Evolutionary conservation across 2,888 invertebrate species (phyloP), one percentile per base, ranked within the genome.

Genomic region (Lordiphosa fenestrarum): DNA sequence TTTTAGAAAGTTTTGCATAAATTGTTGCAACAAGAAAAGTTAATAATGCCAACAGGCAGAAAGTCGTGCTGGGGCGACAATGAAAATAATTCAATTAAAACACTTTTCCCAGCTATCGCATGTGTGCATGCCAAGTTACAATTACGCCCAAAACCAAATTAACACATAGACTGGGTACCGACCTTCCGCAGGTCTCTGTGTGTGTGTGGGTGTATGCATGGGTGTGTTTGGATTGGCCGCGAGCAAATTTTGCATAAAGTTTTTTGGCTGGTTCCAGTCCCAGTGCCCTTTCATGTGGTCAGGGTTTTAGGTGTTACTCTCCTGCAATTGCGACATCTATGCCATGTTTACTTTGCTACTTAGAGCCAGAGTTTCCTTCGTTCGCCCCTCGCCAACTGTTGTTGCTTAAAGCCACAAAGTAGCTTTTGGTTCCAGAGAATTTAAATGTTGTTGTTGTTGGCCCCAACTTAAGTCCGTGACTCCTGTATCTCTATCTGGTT

Each of bases 11-110:
- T 75, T 76, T 78, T 84, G 76, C 85, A 69, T 80, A 82, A 77
- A 82, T 77, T 85, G 66, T 42, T 65, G 65, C 66, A 73, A 75
- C 71, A 82, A 76, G 76, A 84, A 68, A 69, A 65, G 69, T 82
- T 74, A 73, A 69, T 63, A 68, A 63, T 62, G 71, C 69, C 68
- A 56, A 63, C 49, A 66, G 76, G 65, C 64, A 67, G 57, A 30
- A 25, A 53, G 58, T 52, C 59, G 56, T 46, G 59, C 62, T 55
- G 61, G 64, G 69, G 66, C 73, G 85, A 84, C 86, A 87, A 84
- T 84, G 87, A 77, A 86, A 86, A 88, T 87, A 87, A 87, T 87
- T 88, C 87, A 87, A 87, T 87, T 87, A 87, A 88, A 87, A 88
- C 86, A 87, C 88, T 88, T 87, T 87, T 81, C 71, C 83, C 85